Conservation (phyloP, 2,888 invertebrate genomes). For the Polydesmus complanatus region DNA sequence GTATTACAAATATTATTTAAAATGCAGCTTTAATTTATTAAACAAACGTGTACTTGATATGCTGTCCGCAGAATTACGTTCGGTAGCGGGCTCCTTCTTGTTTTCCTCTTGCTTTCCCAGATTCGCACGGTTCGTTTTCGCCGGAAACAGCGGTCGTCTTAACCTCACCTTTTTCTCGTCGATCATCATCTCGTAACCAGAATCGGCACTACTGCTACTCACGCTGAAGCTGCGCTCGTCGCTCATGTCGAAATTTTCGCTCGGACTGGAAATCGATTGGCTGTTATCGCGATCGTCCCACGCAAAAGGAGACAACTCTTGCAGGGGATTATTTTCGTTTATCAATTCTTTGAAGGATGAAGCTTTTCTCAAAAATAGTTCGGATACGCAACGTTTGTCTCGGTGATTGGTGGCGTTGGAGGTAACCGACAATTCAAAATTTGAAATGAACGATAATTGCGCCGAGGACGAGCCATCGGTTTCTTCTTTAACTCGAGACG, state of each 20-base stretch:
- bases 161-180: slow-evolving; percentile 6
- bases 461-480: not conserved
- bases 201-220: not conserved
- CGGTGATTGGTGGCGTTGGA: not conserved
- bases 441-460: too few species aligned
- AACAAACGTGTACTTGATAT: not conserved
- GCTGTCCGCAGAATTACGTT: not conserved
- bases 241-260: not conserved
- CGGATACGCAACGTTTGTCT: not conserved
- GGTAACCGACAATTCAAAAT: not conserved
- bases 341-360: not conserved
- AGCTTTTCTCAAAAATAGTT: not conserved
- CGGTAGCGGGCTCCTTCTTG: too few species aligned
- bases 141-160: slow-evolving; percentile 1
- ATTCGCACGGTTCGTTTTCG: not conserved
- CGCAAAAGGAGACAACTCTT: not conserved
- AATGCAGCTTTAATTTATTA: too few species aligned
- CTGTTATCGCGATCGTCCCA: not conserved
- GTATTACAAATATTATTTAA: too few species aligned
- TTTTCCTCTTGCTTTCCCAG: too few species aligned
- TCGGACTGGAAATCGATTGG: slow-evolving; percentile 4
- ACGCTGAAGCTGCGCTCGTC: not conserved
- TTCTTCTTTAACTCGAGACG: not conserved
- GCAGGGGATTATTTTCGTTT: not conserved
- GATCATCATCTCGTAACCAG: slow-evolving; percentile 7